phyloP scores from a whole-genome alignment of 2,113 vertebrate species.

The Hyaena hyaena region DNA sequence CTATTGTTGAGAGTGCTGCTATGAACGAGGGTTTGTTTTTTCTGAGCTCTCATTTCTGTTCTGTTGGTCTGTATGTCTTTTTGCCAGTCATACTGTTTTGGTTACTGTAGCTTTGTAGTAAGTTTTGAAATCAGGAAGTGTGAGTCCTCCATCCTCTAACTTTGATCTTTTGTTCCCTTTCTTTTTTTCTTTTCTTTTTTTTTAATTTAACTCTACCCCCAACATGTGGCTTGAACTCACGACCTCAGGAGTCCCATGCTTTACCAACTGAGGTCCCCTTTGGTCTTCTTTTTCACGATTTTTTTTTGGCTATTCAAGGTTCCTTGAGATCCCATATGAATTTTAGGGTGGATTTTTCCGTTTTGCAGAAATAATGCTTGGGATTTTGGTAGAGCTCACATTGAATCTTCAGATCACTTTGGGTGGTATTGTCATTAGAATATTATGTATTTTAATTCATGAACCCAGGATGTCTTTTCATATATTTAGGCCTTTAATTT shows the following conservation, averaged over 20 bases:
- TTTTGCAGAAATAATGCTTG: neutral
- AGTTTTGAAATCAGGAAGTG: neutral
- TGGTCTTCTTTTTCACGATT: neutral
- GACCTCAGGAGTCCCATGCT: neutral
- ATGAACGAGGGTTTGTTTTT: neutral
- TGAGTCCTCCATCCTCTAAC: neutral
- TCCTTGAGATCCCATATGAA: neutral
- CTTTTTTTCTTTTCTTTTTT: neutral
- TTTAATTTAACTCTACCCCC: neutral
- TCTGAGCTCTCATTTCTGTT: neutral
- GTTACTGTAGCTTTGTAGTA: neutral
- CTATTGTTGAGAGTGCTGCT: too few relatives aligned
- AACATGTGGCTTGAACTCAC: neutral
- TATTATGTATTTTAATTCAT: neutral
- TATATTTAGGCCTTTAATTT: neutral
- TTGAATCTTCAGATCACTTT: neutral
- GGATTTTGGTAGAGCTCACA: neutral
- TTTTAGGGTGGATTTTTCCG: neutral
- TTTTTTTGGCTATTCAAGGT: neutral
- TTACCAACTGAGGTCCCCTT: neutral
- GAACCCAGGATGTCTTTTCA: neutral
- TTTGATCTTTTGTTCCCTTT: neutral
- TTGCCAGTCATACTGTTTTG: neutral
- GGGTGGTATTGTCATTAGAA: neutral
- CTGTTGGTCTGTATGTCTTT: neutral